Conservation (phyloP, 2,113 vertebrate species). For the Oryctolagus cuniculus region mOryCun1.1 NC_091435.1:18548001-18548500, state of each 20-base stretch:
- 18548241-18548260: background rate
- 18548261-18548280: background rate
- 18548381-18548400: background rate
- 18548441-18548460: background rate
- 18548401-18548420: constrained; percentile 22
- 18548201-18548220: background rate
- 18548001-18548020: background rate
- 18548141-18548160: too few species aligned
- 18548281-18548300: background rate
- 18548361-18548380: constrained; percentile 18
- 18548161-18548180: background rate
- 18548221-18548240: background rate
- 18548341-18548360: background rate
- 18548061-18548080: background rate
- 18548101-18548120: background rate
- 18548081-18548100: background rate
- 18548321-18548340: background rate
- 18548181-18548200: background rate
- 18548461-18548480: background rate
- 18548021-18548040: background rate
- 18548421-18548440: constrained; percentile 18
- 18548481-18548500: fast-evolving
- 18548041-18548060: background rate
- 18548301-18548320: background rate
- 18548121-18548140: too few species aligned